A percentile compares a stretch with the other conserved stretches of the same genome.
Evolutionary conservation across 37 sponge, comb jelly and placozoan species (phyloP).

Genomic region (Spongilla lacustris): DNA sequence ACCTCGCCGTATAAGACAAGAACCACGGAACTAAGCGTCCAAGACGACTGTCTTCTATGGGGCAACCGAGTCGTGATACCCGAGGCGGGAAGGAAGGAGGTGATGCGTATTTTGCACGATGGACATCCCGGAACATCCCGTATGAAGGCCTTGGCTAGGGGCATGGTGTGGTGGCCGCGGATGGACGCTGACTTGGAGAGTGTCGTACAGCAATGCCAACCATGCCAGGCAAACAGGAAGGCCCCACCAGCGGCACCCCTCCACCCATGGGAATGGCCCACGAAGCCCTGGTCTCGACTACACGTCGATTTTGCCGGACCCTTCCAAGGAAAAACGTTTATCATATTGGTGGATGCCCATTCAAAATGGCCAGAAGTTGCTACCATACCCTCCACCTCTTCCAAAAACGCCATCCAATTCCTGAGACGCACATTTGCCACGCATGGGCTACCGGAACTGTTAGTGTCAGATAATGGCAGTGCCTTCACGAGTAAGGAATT

Average conservation of each 20-base stretch:
- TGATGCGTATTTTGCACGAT: constrained; percentile 11
- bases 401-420: constrained; percentile 1
- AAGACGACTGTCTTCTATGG: constrained; percentile 33
- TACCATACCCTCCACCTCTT: constrained; percentile 12
- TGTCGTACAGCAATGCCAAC: background rate
- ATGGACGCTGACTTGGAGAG: constrained; percentile 20
- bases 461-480: constrained; percentile 29
- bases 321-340: constrained; percentile 21
- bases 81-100: background rate
- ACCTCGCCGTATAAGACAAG: background rate
- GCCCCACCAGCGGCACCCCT: constrained; percentile 10
- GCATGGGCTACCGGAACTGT: constrained; percentile 41
- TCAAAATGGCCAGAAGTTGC: constrained; percentile 36
- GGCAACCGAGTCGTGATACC: constrained; percentile 22
- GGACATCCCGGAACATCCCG: constrained; percentile 33
- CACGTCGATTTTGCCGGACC: constrained; percentile 41
- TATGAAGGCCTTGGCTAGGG: constrained; percentile 28
- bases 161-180: constrained; percentile 52
- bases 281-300: constrained; percentile 27
- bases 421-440: constrained; percentile 38
- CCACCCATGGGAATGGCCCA: constrained; percentile 48
- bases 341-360: constrained; percentile 28
- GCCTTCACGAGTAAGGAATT: constrained; percentile 23
- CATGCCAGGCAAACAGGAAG: constrained; percentile 11
- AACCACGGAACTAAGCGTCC: constrained; percentile 14